phyloP scores from a whole-genome alignment of 2,113 vertebrate genomes.

The Mustela nigripes region DNA sequence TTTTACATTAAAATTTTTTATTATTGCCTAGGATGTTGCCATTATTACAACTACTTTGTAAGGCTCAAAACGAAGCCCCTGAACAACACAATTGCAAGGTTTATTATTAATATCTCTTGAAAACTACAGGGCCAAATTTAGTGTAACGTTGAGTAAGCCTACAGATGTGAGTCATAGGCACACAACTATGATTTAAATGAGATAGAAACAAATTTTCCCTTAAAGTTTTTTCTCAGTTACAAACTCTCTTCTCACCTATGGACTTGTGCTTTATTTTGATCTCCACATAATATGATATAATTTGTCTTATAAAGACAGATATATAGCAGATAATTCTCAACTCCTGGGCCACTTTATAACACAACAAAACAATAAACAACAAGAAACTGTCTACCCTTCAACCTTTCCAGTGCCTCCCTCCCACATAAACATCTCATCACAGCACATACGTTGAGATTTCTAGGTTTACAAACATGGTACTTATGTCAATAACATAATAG shows the following conservation, averaged over 20 bases:
- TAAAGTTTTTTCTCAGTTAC: not conserved
- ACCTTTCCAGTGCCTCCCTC: not conserved
- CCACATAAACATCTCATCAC: not conserved
- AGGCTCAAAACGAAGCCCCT: not conserved
- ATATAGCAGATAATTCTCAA: not conserved
- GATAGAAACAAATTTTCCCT: not conserved
- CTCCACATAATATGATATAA: not conserved
- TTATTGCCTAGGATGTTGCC: not conserved
- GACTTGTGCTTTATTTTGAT: not conserved
- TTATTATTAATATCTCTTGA: not conserved
- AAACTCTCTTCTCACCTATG: not conserved
- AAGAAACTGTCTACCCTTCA: not conserved
- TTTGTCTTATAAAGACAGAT: not conserved
- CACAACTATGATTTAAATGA: not conserved
- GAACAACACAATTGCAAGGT: not conserved
- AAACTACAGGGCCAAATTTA: not conserved
- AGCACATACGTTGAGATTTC: not conserved
- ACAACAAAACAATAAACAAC: not conserved
- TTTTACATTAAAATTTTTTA: not conserved
- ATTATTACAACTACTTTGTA: not conserved
- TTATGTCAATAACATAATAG: not conserved
- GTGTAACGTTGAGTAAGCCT: not conserved
- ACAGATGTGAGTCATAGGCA: not conserved
- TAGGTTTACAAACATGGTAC: not conserved
- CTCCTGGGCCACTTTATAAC: not conserved